These are phyloP conservation scores for Gracilinanus agilis DNA, from an alignment of 2,113 vertebrate species.

Conservation along the genomic window DNA sequence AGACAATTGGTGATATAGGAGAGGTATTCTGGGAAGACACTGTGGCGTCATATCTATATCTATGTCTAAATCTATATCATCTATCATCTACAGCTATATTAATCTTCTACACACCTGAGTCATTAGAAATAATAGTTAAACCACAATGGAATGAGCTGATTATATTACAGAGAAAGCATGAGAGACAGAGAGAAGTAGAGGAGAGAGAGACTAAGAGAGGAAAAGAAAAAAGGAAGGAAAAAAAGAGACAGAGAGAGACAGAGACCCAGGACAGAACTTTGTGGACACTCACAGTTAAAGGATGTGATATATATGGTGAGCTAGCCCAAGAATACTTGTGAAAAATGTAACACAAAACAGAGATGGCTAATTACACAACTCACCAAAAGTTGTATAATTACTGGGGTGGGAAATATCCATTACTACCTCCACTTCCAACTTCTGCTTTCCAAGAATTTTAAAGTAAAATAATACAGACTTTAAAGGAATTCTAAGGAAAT, in stretches of 20 bases:
- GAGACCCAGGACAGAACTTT: neutral
- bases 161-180: neutral
- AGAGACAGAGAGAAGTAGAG: constrained; percentile 16
- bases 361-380: neutral
- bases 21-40: neutral
- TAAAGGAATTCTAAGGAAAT: neutral
- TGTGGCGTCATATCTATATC: neutral
- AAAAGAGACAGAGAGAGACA: neutral
- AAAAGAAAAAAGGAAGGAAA: too few species aligned
- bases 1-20: neutral
- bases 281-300: neutral
- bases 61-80: neutral
- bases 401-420: neutral
- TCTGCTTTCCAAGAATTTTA: neutral
- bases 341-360: neutral
- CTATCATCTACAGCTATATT: neutral
- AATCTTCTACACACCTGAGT: neutral
- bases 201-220: too few species aligned
- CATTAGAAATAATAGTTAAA: neutral
- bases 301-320: neutral
- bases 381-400: neutral
- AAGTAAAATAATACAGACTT: neutral
- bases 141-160: neutral
- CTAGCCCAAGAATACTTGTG: neutral
- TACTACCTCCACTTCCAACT: neutral